A percentile compares a stretch with the other conserved stretches of the same genome.
phyloP scores from a whole-genome alignment of 2,113 vertebrate species.

The Gobiocypris rarus region DNA sequence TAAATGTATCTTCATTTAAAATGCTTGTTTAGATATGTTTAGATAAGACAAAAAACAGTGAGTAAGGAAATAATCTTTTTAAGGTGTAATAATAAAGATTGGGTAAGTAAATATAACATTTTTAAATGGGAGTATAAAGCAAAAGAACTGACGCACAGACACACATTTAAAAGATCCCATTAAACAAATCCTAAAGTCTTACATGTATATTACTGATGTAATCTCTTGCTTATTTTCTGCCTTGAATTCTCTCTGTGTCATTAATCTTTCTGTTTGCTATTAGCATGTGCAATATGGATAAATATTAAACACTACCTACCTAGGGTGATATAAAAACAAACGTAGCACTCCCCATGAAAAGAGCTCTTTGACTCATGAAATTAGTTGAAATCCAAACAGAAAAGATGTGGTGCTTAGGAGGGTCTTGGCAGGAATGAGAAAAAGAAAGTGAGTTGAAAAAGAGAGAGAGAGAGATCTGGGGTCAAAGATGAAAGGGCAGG shows the following conservation, averaged over 20 bases:
- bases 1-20: too few relatives aligned
- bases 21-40: too few relatives aligned
- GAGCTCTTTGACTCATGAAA: conserved; percentile 62
- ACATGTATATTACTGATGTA: neutral
- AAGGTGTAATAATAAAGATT: neutral
- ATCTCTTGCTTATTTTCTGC: neutral
- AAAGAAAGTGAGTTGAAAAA: conserved; percentile 30
- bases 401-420: conserved; percentile 38
- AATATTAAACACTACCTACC: conserved; percentile 50
- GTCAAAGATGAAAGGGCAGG: conserved; percentile 56
- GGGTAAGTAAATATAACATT: neutral
- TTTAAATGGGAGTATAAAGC: neutral
- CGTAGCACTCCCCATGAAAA: neutral
- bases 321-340: neutral
- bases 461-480: conserved; percentile 12
- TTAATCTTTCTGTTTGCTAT: neutral
- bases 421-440: conserved; percentile 43
- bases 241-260: neutral
- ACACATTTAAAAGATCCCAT: neutral
- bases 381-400: conserved; percentile 72
- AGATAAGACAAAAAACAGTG: too few relatives aligned
- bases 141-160: neutral
- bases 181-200: neutral
- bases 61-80: too few relatives aligned
- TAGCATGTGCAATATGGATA: neutral